phyloP scores from a whole-genome alignment of 1,140 invertebrate genomes.

The Anastatus disparis region DNA sequence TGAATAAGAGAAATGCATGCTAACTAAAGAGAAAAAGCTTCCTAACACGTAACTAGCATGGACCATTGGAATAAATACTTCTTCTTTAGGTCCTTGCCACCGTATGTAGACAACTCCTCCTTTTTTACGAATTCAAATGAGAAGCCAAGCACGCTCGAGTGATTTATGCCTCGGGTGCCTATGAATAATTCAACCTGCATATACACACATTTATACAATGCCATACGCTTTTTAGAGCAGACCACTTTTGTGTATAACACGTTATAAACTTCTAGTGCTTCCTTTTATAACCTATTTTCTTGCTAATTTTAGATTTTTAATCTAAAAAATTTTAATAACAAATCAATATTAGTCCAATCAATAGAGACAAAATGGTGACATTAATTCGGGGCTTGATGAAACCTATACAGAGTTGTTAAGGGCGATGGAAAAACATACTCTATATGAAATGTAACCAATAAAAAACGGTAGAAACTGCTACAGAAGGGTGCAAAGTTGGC shows the following conservation, averaged over 20 bases:
- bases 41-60: conserved; percentile 1
- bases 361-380: too few relatives aligned
- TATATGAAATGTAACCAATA: too few relatives aligned
- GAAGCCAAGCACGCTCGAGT: not conserved
- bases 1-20: not conserved
- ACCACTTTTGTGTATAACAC: too few relatives aligned
- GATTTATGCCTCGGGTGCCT: not conserved
- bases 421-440: too few relatives aligned
- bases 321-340: too few relatives aligned
- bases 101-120: not conserved
- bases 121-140: conserved; percentile 20
- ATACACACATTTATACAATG: too few relatives aligned
- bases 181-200: conserved; percentile 19
- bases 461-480: too few relatives aligned
- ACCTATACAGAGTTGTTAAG: too few relatives aligned
- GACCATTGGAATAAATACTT: not conserved
- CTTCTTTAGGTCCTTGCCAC: conserved; percentile 15
- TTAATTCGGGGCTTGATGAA: too few relatives aligned
- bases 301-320: too few relatives aligned
- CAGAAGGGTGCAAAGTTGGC: too few relatives aligned
- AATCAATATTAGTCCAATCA: too few relatives aligned
- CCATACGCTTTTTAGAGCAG: conserved; percentile 24
- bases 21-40: not conserved
- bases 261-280: not conserved
- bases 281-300: conserved; percentile 20